Percentiles rank a stretch among this genome's conserved stretches.
Conservation (phyloP, 2,888 invertebrate genomes). For the Drosophila subsilvestris region DNA sequence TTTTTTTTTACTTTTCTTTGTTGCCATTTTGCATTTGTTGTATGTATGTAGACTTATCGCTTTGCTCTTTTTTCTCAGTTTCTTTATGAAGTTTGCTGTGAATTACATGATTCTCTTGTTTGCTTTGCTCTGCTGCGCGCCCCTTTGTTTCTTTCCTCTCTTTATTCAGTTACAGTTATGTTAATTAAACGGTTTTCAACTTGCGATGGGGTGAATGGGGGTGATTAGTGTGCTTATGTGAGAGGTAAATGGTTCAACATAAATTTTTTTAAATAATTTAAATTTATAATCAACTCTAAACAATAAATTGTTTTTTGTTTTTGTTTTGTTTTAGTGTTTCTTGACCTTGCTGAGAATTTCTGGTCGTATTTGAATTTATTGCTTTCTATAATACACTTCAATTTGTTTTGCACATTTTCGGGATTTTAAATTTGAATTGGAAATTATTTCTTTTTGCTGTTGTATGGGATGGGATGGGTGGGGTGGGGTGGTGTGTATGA, state of each 20-base stretch:
- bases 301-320: slow-evolving; percentile 17
- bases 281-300: slow-evolving; percentile 32
- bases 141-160: slow-evolving; percentile 26
- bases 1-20: slow-evolving; percentile 57
- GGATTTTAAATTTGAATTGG: slow-evolving; percentile 39
- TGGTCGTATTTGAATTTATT: slow-evolving; percentile 22
- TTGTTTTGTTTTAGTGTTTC: slow-evolving; percentile 6
- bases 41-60: slow-evolving; percentile 32
- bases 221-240: slow-evolving; percentile 1
- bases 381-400: slow-evolving; percentile 51
- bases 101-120: slow-evolving; percentile 55
- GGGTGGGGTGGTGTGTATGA: slow-evolving; percentile 38
- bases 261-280: slow-evolving; percentile 53
- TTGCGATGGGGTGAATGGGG: slow-evolving; percentile 9
- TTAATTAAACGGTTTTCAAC: slow-evolving; percentile 9
- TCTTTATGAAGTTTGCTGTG: slow-evolving; percentile 66
- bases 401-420: slow-evolving; percentile 49
- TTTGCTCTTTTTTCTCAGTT: slow-evolving; percentile 39
- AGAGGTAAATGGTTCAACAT: slow-evolving; percentile 36
- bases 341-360: slow-evolving; percentile 14
- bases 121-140: slow-evolving; percentile 44
- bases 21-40: slow-evolving; percentile 64
- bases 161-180: neutral
- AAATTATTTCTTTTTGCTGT: slow-evolving; percentile 21
- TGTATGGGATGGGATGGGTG: slow-evolving; percentile 28